Evolutionary conservation across 1,140 invertebrate genomes (phyloP).

Genomic region (Drosophila persimilis): DNA sequence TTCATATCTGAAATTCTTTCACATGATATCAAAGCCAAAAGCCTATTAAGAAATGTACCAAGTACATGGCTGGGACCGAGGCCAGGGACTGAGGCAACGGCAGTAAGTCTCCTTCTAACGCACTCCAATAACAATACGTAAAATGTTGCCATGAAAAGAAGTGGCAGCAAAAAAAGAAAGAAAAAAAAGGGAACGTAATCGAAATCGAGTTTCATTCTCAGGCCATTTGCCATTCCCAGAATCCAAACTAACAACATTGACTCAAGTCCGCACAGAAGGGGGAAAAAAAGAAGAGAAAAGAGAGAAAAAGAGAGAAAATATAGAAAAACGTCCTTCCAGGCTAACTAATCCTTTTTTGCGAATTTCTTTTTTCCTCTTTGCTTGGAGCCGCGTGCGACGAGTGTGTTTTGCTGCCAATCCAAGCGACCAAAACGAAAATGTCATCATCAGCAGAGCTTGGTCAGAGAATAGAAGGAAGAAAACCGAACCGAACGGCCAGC

Average conservation of each 20-base stretch:
- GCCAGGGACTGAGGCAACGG: too few relatives aligned
- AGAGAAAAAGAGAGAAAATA: neutral
- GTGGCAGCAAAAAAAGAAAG: neutral
- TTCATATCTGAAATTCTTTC: too few relatives aligned
- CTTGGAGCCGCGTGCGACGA: conserved; percentile 1
- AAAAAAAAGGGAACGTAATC: conserved; percentile 17
- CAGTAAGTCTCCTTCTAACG: neutral
- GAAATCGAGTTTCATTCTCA: conserved; percentile 68
- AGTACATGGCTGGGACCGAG: too few relatives aligned
- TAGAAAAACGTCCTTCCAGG: conserved; percentile 28
- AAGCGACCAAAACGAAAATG: conserved; percentile 74
- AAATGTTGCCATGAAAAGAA: conserved; percentile 42
- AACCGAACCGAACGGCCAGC: conserved; percentile 20
- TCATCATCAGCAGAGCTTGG: conserved; percentile 77
- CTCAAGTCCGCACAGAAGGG: conserved; percentile 29
- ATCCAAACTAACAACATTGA: conserved; percentile 59
- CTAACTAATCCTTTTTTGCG: conserved; percentile 80
- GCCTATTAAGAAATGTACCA: too few relatives aligned
- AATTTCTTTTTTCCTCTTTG: conserved; percentile 39
- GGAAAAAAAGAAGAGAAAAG: conserved; percentile 12
- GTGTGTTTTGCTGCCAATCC: conserved; percentile 53
- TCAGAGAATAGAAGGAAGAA: conserved; percentile 27
- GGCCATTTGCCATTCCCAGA: conserved; percentile 39
- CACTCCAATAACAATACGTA: conserved; percentile 46
- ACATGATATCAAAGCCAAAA: too few relatives aligned